phyloP scores from a whole-genome alignment of 2,113 vertebrate genomes.

The Cololabis saira region DNA sequence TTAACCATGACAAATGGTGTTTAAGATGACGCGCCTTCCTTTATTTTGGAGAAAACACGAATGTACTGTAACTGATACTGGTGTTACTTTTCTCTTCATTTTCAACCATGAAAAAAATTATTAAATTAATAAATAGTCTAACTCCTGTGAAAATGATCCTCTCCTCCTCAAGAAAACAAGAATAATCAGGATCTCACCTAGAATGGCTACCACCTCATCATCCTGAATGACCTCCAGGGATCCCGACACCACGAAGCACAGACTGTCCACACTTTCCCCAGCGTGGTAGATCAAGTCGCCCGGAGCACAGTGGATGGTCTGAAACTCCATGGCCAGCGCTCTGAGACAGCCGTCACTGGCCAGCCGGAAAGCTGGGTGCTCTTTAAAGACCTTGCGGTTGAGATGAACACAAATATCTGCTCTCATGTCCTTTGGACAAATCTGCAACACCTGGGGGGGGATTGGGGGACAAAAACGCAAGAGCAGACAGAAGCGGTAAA shows the following conservation, averaged over 20 bases:
- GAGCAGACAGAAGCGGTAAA: neutral
- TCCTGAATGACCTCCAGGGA: conserved; percentile 99
- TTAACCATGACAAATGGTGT: no score
- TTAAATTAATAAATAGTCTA: no score
- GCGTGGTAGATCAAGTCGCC: conserved; percentile 98
- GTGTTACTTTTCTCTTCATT: neutral
- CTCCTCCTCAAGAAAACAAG: neutral
- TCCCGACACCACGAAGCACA: conserved; percentile 97
- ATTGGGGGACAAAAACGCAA: neutral
- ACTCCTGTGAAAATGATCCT: neutral
- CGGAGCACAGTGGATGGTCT: conserved; percentile 96
- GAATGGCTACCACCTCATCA: conserved; percentile 97
- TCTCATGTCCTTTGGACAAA: conserved; percentile 99
- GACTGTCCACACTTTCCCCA: conserved; percentile 96
- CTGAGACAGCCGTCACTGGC: conserved; percentile 95
- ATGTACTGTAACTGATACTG: neutral
- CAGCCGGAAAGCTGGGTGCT: conserved; percentile 95
- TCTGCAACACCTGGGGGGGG: conserved; percentile 92
- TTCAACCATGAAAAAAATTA: no score
- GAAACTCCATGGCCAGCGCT: conserved; percentile 97
- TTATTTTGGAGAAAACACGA: neutral
- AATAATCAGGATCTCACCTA: conserved; percentile 83
- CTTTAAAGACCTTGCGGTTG: conserved; percentile 98
- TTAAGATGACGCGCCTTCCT: neutral
- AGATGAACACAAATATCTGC: conserved; percentile 98